A percentile compares a stretch with the other conserved stretches of the same genome.
Conservation (phyloP, 2,888 invertebrate species). For the Sclerodermus sp. region DNA sequence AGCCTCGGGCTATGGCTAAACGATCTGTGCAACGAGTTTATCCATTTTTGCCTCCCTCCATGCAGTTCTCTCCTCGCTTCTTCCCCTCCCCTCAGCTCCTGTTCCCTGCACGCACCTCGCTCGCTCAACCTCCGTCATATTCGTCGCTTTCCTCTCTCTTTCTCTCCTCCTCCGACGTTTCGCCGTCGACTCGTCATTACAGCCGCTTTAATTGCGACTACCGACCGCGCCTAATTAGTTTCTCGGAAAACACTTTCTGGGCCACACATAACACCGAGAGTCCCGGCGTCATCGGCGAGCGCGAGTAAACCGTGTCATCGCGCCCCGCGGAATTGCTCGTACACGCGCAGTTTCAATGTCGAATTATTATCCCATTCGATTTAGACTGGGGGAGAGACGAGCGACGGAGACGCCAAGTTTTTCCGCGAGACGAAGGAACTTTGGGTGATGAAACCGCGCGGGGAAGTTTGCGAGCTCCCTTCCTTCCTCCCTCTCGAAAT, state of each 20-base stretch:
- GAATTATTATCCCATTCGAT: neutral
- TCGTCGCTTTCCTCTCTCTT: neutral
- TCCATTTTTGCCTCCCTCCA: slow-evolving; percentile 20
- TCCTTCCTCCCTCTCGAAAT: no score
- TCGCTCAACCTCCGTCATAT: slow-evolving; percentile 1
- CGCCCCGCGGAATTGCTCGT: no score
- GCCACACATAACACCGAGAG: no score
- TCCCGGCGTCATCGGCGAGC: no score
- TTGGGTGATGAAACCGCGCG: neutral
- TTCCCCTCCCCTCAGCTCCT: neutral
- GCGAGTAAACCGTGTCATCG: no score
- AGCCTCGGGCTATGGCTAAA: slow-evolving; percentile 38
- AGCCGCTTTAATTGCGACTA: no score
- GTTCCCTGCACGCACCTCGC: neutral
- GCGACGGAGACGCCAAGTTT: neutral
- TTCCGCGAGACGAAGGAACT: no score
- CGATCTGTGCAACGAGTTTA: slow-evolving; percentile 37
- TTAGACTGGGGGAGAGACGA: neutral
- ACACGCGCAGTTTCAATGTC: no score
- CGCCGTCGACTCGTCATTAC: neutral
- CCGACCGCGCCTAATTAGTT: no score
- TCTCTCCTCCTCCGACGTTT: neutral
- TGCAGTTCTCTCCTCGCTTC: neutral
- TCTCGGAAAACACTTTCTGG: no score
- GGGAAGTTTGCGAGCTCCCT: no score